Base-by-base conservation (phyloP, 2,888 invertebrate genomes). In the Tetramorium bicarinatum region DNA sequence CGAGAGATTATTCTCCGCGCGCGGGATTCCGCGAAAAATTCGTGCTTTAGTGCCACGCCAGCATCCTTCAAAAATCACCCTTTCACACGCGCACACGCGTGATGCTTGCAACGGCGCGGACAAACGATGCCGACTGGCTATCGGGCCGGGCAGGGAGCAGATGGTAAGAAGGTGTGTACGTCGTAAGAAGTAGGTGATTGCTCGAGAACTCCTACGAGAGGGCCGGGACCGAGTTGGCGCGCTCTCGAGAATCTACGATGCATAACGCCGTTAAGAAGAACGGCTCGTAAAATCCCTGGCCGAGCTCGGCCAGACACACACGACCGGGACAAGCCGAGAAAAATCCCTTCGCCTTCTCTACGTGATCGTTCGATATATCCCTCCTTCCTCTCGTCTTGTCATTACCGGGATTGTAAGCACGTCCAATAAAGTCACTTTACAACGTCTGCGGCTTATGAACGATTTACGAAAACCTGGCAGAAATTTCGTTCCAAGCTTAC, bases 261-360 rank as follows among this genome's bases (percentile, higher is more conserved):
- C 89, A 90, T 89, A 89, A 90, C 80, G 87, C 83, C 77, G 81
- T 87, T 85, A 83, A 82, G 80, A 72, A 67, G 79, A 76, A 76
- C 87, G 85, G 87, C 87, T 88, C 89, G 88, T 90, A 90, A 91
- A 90, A 87, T 83, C 66, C 67, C 71, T 83, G 82, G 81, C 56
- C 56, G 83, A 84, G 84, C 81, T 72, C 38, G 66, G 29, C 29
- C 52, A 56, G 49, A 47, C 49, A 34, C 64, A 54, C 21, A 52
- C 69, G 79, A 54, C 52, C 38, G 21, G 21, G 52, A n/a, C 54
- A 59, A 34, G 59, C 56, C 69, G 71, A 88, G 87, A 91, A 91
- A 89, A 85, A 80, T 84, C 38, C 49, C 54, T 54, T 18, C 52
- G 21, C 29, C 29, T 18, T 72, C 67, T 77, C 74, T 64, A 72